Evolutionary conservation across 2,797 vertebrate species (phyloP), one percentile per base, ranked within the genome.

Genomic region (Helostoma temminkii): DNA sequence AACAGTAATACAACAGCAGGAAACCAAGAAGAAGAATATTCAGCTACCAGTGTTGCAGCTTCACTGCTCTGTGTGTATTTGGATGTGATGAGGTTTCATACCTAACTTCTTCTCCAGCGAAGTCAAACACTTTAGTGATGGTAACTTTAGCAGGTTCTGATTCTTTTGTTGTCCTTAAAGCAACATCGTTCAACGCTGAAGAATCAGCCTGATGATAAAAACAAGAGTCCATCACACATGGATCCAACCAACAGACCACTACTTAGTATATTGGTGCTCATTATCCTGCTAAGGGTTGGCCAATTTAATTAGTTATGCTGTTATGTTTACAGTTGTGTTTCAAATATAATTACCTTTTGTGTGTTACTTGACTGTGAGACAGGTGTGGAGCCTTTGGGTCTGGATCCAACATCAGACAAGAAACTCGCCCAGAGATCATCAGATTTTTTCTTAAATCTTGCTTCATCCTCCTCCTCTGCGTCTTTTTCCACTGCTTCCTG

Each of bases 391-490:
- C 28, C 72, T 88, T 94, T 96, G 36, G 96, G 86, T 71, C 95
- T 95, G 41, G 94, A 87, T 24, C 97, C 96, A 7, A 98, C 96
- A 0, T 99, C 97, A 0, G 93, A 97, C 80, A 99, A 94, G 83
- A 99, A 99, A 86, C 93, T 97, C 25, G 96, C 97, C 97, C 98
- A 99, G 2, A 99, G 93, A 25, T 96, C 96, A n/a, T 99, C 97
- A 1, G 96, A 96, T 73, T 95, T 96, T 80, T 94, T 95, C 83
- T 95, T 96, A 73, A 84, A 89, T 3, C 32, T 74, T 0, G 60
- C 85, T 2, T 91, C 89, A 0, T 30, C 69, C 0, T 76, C 46
- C 3, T 25, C 12, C 10, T n/a, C 11, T 6, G 45, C 28, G 56
- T 30, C 24, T 24, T 87, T 81, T 1, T 71, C 81, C 39, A 75